Base-by-base conservation (phyloP, 2,113 vertebrate species). In the Camelus dromedarius region DNA sequence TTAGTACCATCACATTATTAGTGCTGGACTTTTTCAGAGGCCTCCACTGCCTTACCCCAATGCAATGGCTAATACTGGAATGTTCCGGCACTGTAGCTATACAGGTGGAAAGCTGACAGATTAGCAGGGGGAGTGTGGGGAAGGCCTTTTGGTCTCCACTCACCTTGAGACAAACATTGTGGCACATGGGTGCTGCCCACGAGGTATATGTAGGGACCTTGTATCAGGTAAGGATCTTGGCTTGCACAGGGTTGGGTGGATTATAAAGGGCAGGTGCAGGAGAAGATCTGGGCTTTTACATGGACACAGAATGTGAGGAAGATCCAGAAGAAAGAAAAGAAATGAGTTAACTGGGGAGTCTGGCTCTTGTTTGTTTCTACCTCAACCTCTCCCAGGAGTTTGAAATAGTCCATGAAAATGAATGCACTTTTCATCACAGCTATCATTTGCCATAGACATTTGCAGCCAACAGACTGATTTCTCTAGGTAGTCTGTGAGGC, bases 191-290 rank as follows among this genome's bases (percentile, higher is more conserved):
- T 13, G 42, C 15, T 14, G 24, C 0, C 18, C 6, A 16, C 52
- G 8, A 4, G 15, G 30, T 10, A 19, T 48, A 24, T 60, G 38
- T 15, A 19, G 35, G 35, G 52, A 1, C 5, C 15, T 80, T 24
- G 14, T 16, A 10, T 67, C 42, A 35, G 60, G 10, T 13, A 8
- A 22, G 3, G 24, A 13, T 80, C 67, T 85, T 5, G 69, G 38
- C 24, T 67, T 54, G 35, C 60, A 35, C 32, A 50, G 54, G 9
- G 22, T 13, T 16, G 62, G 1, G n/a, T 3, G 15, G 54, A 42
- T 3, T 10, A 20, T 4, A 28, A 0, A 20, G 35, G 26, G 30
- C 18, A 35, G 69, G 5, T 10, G 1, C 2, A 32, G 3, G 14
- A 46, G 52, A 30, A 42, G 28, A 35, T 7, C 16, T 6, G 35